phyloP scores from a whole-genome alignment of 2,113 vertebrate species.

The Nymphicus hollandicus region DNA sequence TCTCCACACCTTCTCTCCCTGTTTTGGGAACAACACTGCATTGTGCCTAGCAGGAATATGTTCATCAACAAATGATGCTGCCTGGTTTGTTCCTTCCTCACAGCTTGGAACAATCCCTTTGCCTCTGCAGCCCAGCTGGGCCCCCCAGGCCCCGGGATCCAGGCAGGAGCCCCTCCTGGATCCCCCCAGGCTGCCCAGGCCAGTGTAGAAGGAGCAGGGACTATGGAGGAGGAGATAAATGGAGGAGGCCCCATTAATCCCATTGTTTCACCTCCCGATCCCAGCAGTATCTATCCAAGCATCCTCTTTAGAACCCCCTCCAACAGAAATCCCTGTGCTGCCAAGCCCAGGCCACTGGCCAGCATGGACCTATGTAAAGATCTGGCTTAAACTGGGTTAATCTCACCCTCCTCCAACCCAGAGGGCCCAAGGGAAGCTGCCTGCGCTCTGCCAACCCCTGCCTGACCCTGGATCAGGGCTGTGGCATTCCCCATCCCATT shows the following conservation, averaged over 20 bases:
- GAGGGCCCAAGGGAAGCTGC: background rate
- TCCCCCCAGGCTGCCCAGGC: rapidly evolving
- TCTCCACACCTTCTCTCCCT: background rate
- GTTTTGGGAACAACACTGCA: background rate
- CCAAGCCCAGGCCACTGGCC: background rate
- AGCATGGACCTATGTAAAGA: background rate
- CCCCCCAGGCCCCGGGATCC: background rate
- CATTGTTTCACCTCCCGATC: background rate
- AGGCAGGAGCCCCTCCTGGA: background rate
- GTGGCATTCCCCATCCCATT: rapidly evolving
- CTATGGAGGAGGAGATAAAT: background rate
- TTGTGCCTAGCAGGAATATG: background rate
- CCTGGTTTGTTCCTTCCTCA: background rate
- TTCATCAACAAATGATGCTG: background rate
- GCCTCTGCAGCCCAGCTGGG: background rate
- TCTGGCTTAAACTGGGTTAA: background rate
- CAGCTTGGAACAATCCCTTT: background rate
- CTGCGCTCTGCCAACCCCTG: rapidly evolving
- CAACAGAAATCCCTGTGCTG: rapidly evolving
- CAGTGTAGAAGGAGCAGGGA: background rate
- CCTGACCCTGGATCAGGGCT: background rate
- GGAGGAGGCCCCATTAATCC: background rate
- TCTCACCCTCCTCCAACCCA: background rate
- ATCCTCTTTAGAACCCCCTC: background rate
- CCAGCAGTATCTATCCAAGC: background rate